These are phyloP conservation scores for Linepithema humile DNA, from an alignment of 1,140 invertebrate genomes.

Conservation along the genomic window DNA sequence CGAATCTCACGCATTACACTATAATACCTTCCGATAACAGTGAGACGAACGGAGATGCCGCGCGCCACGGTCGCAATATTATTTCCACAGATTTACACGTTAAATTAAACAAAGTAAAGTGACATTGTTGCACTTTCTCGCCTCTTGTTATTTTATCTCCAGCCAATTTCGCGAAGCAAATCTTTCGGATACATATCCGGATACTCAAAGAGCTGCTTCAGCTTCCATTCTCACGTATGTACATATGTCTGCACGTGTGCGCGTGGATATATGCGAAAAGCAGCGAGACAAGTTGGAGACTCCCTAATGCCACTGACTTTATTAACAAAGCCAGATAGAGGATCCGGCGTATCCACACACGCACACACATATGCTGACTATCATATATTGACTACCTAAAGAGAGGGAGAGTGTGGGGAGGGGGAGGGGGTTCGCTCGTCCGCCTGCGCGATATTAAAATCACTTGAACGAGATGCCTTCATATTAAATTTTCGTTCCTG, in stretches of 20 bases:
- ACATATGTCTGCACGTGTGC: not conserved
- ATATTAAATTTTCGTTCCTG: constrained; percentile 52
- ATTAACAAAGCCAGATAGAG: constrained; percentile 42
- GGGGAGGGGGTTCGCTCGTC: not conserved
- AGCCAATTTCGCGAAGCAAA: constrained; percentile 47
- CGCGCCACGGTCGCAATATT: constrained; percentile 34
- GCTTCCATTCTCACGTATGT: not conserved
- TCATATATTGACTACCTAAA: not conserved
- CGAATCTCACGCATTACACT: constrained; percentile 41
- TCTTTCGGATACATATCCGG: constrained; percentile 41
- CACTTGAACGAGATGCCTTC: constrained; percentile 20
- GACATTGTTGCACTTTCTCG: constrained; percentile 46
- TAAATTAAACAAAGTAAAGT: constrained; percentile 49
- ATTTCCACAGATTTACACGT: constrained; percentile 59
- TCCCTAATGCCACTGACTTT: constrained; percentile 48
- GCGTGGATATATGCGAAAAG: not conserved
- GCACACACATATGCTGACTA: not conserved
- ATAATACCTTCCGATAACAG: constrained; percentile 53
- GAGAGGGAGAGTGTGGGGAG: not conserved
- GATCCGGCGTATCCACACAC: not conserved
- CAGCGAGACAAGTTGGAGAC: constrained; percentile 19
- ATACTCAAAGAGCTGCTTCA: constrained; percentile 13
- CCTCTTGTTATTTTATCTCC: constrained; percentile 50
- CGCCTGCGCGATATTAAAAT: constrained; percentile 56
- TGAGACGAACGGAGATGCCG: constrained; percentile 11